A percentile compares a stretch with the other conserved stretches of the same genome.
Conservation (phyloP, 1,140 invertebrate species). For the Brachionus koreanus region DNA sequence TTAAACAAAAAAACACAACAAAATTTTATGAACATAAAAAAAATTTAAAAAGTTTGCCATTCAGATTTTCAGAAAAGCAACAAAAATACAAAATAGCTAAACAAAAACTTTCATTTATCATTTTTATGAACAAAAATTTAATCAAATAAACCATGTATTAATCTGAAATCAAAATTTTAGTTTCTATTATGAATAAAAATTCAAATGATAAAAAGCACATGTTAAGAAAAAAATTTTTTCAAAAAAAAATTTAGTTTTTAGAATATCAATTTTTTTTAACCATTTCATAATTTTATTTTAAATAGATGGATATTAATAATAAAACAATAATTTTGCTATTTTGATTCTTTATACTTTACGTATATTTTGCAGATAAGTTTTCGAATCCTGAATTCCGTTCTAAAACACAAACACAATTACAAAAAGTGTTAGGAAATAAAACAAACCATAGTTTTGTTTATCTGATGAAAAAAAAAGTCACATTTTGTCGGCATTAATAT, state of each 20-base stretch:
- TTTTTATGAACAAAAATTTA: neutral
- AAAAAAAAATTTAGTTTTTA: neutral
- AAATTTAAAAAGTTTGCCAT: neutral
- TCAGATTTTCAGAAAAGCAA: neutral
- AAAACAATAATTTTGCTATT: neutral
- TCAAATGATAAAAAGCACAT: neutral
- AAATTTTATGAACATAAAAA: neutral
- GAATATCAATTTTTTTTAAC: too few species aligned
- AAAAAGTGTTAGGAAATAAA: neutral
- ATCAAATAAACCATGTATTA: neutral
- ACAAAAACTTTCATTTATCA: neutral
- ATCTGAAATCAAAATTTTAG: neutral
- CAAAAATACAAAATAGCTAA: neutral
- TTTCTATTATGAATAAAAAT: neutral
- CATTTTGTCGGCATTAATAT: neutral
- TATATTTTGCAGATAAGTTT: neutral
- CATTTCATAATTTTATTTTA: neutral
- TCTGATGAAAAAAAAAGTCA: neutral
- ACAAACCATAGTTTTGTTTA: neutral
- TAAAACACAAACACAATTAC: neutral
- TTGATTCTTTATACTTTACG: neutral
- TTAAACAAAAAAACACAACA: neutral
- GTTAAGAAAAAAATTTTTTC: neutral
- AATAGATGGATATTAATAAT: neutral
- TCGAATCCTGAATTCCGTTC: neutral